Conservation (phyloP, 2,113 vertebrate species). For the Epinephelus moara region DNA sequence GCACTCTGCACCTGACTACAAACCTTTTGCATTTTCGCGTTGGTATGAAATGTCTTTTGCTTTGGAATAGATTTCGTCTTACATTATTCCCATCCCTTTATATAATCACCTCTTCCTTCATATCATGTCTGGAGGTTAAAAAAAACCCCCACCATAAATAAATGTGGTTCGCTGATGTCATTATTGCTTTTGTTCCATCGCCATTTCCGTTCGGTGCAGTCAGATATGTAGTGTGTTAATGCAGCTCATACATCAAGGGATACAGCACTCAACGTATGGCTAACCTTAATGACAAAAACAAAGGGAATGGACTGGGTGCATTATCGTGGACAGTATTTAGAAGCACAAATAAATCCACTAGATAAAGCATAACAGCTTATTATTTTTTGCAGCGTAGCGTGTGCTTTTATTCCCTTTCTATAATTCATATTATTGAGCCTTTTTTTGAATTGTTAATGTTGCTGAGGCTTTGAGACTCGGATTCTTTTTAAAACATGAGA, state of each 20-base stretch:
- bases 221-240: constrained; percentile 52
- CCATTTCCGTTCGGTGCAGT: constrained; percentile 29
- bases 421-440: constrained; percentile 38
- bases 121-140: constrained; percentile 11
- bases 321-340: constrained; percentile 30
- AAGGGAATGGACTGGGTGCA: constrained; percentile 37
- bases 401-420: constrained; percentile 20
- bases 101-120: background rate
- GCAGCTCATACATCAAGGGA: constrained; percentile 51
- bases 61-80: constrained; percentile 13
- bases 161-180: constrained; percentile 17
- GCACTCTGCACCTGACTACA: constrained; percentile 45
- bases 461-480: background rate
- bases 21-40: constrained; percentile 47
- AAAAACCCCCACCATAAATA: constrained; percentile 10
- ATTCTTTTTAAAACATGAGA: background rate
- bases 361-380: constrained; percentile 15
- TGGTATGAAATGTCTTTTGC: constrained; percentile 23
- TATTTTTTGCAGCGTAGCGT: constrained; percentile 1
- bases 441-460: constrained; percentile 19
- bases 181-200: constrained; percentile 12
- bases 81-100: constrained; percentile 2
- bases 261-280: constrained; percentile 48
- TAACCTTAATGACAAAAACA: constrained; percentile 50
- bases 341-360: constrained; percentile 41